A percentile compares a stretch with the other conserved stretches of the same genome.
phyloP scores from a whole-genome alignment of 2,113 vertebrate species.

The Rostratula benghalensis region DNA sequence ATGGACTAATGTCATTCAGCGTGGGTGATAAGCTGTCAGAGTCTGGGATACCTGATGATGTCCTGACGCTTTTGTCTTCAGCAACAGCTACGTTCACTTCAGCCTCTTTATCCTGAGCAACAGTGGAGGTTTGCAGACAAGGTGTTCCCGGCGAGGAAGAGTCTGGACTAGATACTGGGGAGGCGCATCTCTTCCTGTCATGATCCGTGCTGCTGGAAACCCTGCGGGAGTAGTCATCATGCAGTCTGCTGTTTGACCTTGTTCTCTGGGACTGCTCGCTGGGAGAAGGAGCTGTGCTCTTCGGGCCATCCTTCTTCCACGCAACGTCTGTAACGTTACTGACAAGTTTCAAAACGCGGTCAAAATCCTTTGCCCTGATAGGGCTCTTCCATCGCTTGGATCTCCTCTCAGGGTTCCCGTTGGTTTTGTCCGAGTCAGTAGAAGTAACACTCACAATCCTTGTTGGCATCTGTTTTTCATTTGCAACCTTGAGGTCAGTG shows the following conservation, averaged over 20 bases:
- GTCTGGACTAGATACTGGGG: conserved; percentile 31
- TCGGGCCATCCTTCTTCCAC: conserved; percentile 70
- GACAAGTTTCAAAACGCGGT: conserved; percentile 84
- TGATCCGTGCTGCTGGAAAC: conserved; percentile 75
- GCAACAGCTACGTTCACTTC: not conserved
- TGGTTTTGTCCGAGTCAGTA: conserved; percentile 67
- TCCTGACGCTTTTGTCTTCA: not conserved
- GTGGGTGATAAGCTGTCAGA: not conserved
- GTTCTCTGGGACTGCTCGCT: conserved; percentile 30
- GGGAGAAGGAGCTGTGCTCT: not conserved
- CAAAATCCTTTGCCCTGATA: conserved; percentile 80
- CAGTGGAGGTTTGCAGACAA: not conserved
- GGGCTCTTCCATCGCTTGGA: conserved; percentile 77
- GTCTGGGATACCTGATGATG: not conserved
- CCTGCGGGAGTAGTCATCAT: conserved; percentile 92
- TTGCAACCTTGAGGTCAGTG: conserved; percentile 52
- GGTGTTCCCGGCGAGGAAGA: not conserved
- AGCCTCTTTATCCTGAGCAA: not conserved
- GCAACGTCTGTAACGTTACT: conserved; percentile 83
- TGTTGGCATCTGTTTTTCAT: conserved; percentile 59
- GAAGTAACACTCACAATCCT: conserved; percentile 80
- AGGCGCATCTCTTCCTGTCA: conserved; percentile 74
- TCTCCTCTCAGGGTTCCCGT: conserved; percentile 59
- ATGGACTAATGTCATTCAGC: not conserved
- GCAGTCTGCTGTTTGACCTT: conserved; percentile 79